Evolutionary conservation across 2,113 vertebrate species (phyloP).

Genomic region (Anthoscopus minutus): DNA sequence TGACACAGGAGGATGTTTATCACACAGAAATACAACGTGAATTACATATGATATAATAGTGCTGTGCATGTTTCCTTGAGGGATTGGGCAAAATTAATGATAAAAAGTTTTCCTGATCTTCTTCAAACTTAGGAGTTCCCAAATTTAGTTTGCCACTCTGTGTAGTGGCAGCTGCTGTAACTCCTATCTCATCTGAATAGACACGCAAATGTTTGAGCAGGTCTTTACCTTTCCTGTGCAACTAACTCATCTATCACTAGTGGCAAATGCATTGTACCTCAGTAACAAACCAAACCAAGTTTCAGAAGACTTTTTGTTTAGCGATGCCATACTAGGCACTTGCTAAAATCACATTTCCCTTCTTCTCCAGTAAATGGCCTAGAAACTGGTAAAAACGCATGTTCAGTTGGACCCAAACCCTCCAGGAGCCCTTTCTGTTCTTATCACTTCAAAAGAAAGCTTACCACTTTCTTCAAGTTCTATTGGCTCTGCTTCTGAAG

Average conservation of each 20-base stretch:
- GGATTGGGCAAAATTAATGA: not conserved
- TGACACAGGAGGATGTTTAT: not conserved
- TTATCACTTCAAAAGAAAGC: not conserved
- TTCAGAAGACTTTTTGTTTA: not conserved
- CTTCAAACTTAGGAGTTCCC: not conserved
- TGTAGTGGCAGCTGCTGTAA: not conserved
- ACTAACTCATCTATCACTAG: not conserved
- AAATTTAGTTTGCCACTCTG: not conserved
- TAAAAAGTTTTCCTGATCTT: not conserved
- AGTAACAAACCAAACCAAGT: not conserved
- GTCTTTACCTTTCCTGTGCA: not conserved
- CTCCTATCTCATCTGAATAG: not conserved
- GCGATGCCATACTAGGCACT: not conserved
- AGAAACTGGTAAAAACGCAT: not conserved
- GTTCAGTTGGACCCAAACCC: not conserved
- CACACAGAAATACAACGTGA: not conserved
- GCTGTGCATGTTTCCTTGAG: not conserved
- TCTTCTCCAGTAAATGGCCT: not conserved
- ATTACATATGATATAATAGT: rapidly evolving
- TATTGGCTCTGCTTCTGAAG: constrained; percentile 69
- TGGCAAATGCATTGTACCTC: not conserved
- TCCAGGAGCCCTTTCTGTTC: not conserved
- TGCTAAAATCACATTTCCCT: not conserved
- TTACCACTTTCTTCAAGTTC: constrained; percentile 74
- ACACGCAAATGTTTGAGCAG: not conserved